phyloP scores from a whole-genome alignment of 2,113 vertebrate species.

The Glaucomys volans region DNA sequence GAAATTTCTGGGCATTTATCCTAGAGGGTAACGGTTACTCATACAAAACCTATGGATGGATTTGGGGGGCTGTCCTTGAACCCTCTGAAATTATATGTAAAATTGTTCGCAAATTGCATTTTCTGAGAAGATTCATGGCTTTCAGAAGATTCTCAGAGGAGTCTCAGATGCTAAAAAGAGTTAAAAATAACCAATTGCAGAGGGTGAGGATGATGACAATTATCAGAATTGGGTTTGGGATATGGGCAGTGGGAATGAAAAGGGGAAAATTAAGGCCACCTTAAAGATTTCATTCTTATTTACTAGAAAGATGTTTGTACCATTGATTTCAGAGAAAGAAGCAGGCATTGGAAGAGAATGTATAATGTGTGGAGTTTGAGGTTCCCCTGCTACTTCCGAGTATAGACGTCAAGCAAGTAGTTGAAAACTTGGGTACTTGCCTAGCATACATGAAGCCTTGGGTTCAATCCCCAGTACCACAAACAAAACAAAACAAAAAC shows the following conservation, averaged over 20 bases:
- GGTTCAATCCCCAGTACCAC: too few species aligned
- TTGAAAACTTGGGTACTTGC: background rate
- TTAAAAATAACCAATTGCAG: slow-evolving; percentile 35
- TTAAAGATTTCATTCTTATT: slow-evolving; percentile 39
- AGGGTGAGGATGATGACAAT: background rate
- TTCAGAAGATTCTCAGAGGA: slow-evolving; percentile 47
- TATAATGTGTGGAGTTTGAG: background rate
- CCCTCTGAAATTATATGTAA: slow-evolving; percentile 53
- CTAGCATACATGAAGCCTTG: too few species aligned
- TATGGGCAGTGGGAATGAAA: background rate
- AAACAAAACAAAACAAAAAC: too few species aligned
- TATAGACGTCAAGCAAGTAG: slow-evolving; percentile 15
- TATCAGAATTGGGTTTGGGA: background rate
- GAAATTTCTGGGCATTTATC: slow-evolving; percentile 42
- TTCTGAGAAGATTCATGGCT: slow-evolving; percentile 54
- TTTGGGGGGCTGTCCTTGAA: background rate
- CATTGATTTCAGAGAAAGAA: slow-evolving; percentile 42
- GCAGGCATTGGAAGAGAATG: slow-evolving; percentile 8
- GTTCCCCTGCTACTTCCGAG: background rate
- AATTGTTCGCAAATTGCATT: slow-evolving; percentile 28
- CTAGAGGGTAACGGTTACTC: slow-evolving; percentile 25
- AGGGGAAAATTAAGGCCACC: background rate
- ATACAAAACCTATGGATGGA: background rate
- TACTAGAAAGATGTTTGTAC: slow-evolving; percentile 20
- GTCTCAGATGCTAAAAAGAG: slow-evolving; percentile 13